These are phyloP conservation scores for Osmoderma eremita DNA, from an alignment of 2,888 invertebrate species.

Conservation along the genomic window DNA sequence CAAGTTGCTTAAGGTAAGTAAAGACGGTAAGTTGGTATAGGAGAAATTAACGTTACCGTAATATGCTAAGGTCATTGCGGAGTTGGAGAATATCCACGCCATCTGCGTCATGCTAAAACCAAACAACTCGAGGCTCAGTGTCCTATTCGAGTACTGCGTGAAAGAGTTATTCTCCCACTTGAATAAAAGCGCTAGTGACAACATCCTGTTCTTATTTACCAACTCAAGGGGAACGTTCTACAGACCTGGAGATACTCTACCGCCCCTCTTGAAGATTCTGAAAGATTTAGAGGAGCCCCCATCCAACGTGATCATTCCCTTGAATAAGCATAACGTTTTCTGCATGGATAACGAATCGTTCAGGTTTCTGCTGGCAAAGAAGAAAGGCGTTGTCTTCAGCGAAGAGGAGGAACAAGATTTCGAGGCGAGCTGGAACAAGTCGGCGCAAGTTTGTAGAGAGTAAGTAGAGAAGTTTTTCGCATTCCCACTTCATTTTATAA, in stretches of 20 bases:
- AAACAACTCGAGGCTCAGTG: constrained; percentile 41
- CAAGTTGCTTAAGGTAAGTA: constrained; percentile 48
- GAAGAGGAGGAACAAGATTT: constrained; percentile 31
- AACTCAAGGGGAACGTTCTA: constrained; percentile 44
- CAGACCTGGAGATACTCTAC: constrained; percentile 44
- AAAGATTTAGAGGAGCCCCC: constrained; percentile 36
- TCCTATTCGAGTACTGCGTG: constrained; percentile 45
- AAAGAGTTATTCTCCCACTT: constrained; percentile 43
- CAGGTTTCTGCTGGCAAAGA: constrained; percentile 37
- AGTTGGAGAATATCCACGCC: constrained; percentile 42
- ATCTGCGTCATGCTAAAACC: constrained; percentile 47
- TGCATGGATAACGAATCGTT: constrained; percentile 46
- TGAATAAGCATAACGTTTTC: constrained; percentile 39
- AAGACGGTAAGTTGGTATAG: no score
- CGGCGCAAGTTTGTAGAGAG: constrained; percentile 28
- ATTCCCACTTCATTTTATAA: no score
- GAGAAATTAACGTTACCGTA: neutral
- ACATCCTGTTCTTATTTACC: constrained; percentile 46
- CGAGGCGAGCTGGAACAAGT: constrained; percentile 41
- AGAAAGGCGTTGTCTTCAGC: constrained; percentile 21
- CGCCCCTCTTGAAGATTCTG: constrained; percentile 34
- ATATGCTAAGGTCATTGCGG: constrained; percentile 30
- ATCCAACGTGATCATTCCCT: constrained; percentile 38
- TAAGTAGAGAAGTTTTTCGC: no score
- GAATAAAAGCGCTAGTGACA: constrained; percentile 43